Evolutionary conservation across 2,888 invertebrate species (phyloP).

Genomic region (Drosophila multiciliata): DNA sequence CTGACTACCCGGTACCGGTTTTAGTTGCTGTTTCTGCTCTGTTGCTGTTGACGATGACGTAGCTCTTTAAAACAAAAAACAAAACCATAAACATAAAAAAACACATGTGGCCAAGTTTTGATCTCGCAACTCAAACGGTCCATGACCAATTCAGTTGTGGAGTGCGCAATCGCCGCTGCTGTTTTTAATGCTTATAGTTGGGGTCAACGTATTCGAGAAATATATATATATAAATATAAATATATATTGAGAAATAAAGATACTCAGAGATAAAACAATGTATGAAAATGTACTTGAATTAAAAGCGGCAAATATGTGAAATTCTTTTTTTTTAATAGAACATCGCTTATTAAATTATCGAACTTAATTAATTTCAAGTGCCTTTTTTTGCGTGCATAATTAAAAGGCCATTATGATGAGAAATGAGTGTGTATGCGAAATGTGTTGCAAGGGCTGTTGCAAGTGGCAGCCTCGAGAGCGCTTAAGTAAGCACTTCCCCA

Average conservation of each 20-base stretch:
- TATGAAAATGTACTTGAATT: conserved; percentile 15
- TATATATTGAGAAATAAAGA: not conserved
- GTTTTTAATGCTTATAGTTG: conserved; percentile 21
- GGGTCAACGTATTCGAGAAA: conserved; percentile 61
- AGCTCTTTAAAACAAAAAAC: conserved; percentile 39
- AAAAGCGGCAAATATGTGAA: conserved; percentile 13
- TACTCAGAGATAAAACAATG: conserved; percentile 13
- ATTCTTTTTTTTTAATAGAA: conserved; percentile 23
- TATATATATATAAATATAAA: conserved; percentile 10
- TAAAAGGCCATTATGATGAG: conserved; percentile 66
- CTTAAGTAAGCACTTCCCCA: not conserved
- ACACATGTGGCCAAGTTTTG: conserved; percentile 55
- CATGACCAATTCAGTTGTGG: conserved; percentile 67
- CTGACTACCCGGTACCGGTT: conserved; percentile 56
- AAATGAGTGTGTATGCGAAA: conserved; percentile 24
- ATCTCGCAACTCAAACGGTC: conserved; percentile 53
- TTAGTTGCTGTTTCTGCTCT: conserved; percentile 26
- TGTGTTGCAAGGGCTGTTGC: conserved; percentile 39
- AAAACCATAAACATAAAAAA: not conserved
- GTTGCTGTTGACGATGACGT: conserved; percentile 61
- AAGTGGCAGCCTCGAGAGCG: conserved; percentile 25
- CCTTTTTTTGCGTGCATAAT: conserved; percentile 52
- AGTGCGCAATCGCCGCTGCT: conserved; percentile 56
- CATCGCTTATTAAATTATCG: conserved; percentile 63
- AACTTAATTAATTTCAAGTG: conserved; percentile 61